These are phyloP conservation scores for Glossosoma conforme DNA, from an alignment of 1,140 invertebrate species.

Conservation along the genomic window DNA sequence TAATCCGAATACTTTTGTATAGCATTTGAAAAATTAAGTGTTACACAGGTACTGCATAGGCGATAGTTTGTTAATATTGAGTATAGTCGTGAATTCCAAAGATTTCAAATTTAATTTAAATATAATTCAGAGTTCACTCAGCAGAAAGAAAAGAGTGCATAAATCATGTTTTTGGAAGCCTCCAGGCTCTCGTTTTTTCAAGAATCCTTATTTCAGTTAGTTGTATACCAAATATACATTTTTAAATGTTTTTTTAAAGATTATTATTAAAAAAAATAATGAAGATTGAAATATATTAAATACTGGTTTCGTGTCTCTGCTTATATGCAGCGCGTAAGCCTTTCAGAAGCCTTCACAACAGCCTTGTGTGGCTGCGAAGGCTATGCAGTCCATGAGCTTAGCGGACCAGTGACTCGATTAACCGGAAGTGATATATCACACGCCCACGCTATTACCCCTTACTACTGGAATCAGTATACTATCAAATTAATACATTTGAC, in stretches of 20 bases:
- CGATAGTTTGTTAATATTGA: too few relatives aligned
- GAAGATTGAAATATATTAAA: neutral
- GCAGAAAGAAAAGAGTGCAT: too few relatives aligned
- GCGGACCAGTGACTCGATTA: conserved; percentile 27
- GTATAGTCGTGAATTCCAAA: too few relatives aligned
- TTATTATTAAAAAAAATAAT: neutral
- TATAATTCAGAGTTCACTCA: too few relatives aligned
- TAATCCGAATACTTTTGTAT: too few relatives aligned
- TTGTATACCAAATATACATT: neutral
- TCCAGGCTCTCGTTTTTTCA: neutral
- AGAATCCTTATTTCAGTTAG: conserved; percentile 2
- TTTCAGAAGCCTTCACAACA: too few relatives aligned
- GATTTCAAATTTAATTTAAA: too few relatives aligned
- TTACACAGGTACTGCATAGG: too few relatives aligned
- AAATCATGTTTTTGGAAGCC: too few relatives aligned
- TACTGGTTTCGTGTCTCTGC: neutral
- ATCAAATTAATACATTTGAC: too few relatives aligned
- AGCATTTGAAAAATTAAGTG: too few relatives aligned
- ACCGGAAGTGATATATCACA: conserved; percentile 27
- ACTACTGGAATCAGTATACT: neutral
- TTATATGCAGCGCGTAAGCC: conserved; percentile 1
- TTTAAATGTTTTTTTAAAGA: neutral
- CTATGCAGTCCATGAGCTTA: conserved; percentile 9
- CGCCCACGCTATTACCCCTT: neutral
- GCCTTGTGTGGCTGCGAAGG: too few relatives aligned